Base-by-base conservation (phyloP, 2,113 vertebrate species). In the Anoplopoma fimbria region DNA sequence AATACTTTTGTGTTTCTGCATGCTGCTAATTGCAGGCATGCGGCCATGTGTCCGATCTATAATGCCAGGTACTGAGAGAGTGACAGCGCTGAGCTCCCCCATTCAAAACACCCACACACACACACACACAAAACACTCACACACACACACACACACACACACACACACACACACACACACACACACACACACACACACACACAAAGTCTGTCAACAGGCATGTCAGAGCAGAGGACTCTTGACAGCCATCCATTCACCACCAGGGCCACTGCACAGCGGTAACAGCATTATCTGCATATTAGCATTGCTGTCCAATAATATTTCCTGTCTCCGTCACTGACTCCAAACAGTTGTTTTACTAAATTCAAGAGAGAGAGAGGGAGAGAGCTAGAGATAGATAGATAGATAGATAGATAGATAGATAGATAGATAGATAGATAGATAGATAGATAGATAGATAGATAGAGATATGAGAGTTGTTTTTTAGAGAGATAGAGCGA, bases 261-360 rank as follows among this genome's bases (percentile, higher is more conserved):
- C 57, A 38, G 60, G 78, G 79, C 69, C 69, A 78, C 82, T 70
- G 76, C 72, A 71, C 76, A 31, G 65, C 76, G 21, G 84, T 90
- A 90, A 93, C 83, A 82, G 84, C 71, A 78, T 86, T 88, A 92
- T 90, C 84, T 92, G 78, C 93, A 92, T 93, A 88, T 87, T 87
- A 89, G 73, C 75, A 74, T 62, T 55, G 68, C 63, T 79, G 65
- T 83, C 25, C 71, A 85, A 88, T 91, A 89, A 84, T 74, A 85
- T 79, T 65, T 58, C 65, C 58, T 51, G n/a, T 45, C 31, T 45
- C 34, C 36, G 34, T 63, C 63, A 51, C n/a, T 27, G 4, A 67
- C 58, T 57, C 25, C 8, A 49, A 55, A 17, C 68, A 57, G 61
- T 67, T 62, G 69, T 69, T 53, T 80, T 62, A 31, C 23, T 40